These are phyloP conservation scores for Pocillopora damicornis DNA, from an alignment of 64 coral and sea anemone genomes.

Conservation along the genomic window DNA sequence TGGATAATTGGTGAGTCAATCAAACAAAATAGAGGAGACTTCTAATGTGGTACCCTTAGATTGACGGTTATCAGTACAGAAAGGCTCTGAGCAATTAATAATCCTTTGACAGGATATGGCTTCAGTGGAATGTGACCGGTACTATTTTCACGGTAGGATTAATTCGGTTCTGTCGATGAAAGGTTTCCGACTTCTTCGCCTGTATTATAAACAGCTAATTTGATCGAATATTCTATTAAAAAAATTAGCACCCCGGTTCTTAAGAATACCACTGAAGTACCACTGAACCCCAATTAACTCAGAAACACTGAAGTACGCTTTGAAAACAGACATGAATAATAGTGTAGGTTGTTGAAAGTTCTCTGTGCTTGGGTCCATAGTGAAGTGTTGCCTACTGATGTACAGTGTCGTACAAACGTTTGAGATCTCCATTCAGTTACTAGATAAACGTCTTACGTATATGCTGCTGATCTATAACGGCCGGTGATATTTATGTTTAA, in stretches of 20 bases:
- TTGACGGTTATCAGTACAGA: neutral
- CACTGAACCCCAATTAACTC: no score
- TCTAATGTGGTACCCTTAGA: neutral
- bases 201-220: neutral
- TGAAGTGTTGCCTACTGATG: no score
- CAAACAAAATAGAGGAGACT: neutral
- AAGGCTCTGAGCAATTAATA: neutral
- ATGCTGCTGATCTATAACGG: no score
- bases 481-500: no score
- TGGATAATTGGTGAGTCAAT: neutral
- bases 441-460: no score
- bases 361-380: no score
- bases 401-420: no score
- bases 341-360: no score
- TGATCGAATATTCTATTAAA: neutral
- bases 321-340: no score
- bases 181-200: neutral
- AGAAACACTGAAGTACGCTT: no score
- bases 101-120: neutral
- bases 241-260: neutral
- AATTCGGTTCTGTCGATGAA: neutral
- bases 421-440: no score
- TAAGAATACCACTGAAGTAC: neutral
- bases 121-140: constrained; percentile 3
- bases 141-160: neutral